These are phyloP conservation scores for Acrossocheilus fasciatus DNA, from an alignment of 2,797 vertebrate genomes.

Conservation along the genomic window DNA sequence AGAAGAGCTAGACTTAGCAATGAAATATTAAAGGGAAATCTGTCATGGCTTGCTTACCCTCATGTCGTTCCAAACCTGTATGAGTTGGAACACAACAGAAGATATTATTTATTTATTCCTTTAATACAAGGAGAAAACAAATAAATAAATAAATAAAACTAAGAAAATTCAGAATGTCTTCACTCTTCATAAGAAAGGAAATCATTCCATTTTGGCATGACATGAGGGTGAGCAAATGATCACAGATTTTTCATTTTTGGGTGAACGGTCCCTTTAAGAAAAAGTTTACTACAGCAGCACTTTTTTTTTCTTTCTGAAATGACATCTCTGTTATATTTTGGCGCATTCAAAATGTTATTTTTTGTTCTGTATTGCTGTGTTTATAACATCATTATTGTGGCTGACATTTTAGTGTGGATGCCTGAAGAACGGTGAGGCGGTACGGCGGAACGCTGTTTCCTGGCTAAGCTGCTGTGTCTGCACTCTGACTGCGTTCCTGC, in stretches of 20 bases:
- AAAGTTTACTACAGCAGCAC: neutral
- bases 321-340: slow-evolving; percentile 5
- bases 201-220: neutral
- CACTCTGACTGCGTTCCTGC: slow-evolving; percentile 94
- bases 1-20: neutral
- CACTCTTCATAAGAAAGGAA: neutral
- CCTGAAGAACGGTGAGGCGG: slow-evolving; percentile 37
- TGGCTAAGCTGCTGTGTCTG: slow-evolving; percentile 87
- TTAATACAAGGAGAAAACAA: neutral
- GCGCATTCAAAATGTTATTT: neutral
- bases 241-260: neutral
- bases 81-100: neutral
- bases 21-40: neutral
- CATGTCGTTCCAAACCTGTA: neutral
- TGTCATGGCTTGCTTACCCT: neutral
- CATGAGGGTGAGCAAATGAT: neutral
- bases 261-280: neutral
- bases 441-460: slow-evolving; percentile 55
- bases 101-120: neutral
- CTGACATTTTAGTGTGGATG: slow-evolving; percentile 39
- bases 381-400: slow-evolving; percentile 30
- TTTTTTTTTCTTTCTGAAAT: slow-evolving; percentile 20
- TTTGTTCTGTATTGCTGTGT: slow-evolving; percentile 14
- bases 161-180: neutral
- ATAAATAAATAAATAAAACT: no score